Base-by-base conservation (phyloP, 2,113 vertebrate genomes). In the Lepidothrix coronata region DNA sequence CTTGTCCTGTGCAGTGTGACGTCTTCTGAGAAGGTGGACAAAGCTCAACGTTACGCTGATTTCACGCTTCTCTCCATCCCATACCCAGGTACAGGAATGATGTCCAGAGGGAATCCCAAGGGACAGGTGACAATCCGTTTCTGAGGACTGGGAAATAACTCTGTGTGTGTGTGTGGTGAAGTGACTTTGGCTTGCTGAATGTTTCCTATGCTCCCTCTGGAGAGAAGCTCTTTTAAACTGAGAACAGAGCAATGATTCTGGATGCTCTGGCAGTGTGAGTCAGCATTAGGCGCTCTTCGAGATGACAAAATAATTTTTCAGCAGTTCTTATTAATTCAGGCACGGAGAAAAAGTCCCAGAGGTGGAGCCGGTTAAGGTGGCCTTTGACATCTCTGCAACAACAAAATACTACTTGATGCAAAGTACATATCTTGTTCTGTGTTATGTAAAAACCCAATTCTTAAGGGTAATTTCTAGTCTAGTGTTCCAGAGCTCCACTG, bases 11-110 rank as follows among this genome's bases (percentile, higher is more conserved):
- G 55, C 96, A 99, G 99, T 88, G 99, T 99, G 87, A 99, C 99
- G 0, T 99, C 99, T 71, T 99, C 99, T 16, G 99, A 99, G 97
- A 99, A 99, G 94, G 99, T 99, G 96, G 99, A 99, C 98, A 99
- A 99, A 97, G 99, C 99, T 79, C 99, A 99, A 97, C 99, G 99
- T 93, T 99, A 99, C 22, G 99, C 99, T 95, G 99, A 99, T 97
- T 99, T 99, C 97, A 99, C 99, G 1, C 98, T 99, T 95, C 98
- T 99, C 91, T 99, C 99, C 96, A 98, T 99, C 98, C 99, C 99
- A 87, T 99, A 99, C 79, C 99, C 99, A 99, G 99, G 99, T 99
- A 98, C 82, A 95, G 94, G 77, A 86, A 77, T 94, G 87, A 67
- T 93, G 73, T 93, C 93, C 76, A 89, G 85, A 85, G 88, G 88